Conservation (phyloP, 2,888 invertebrate species). For the Pogonocherus hispidulus region DNA sequence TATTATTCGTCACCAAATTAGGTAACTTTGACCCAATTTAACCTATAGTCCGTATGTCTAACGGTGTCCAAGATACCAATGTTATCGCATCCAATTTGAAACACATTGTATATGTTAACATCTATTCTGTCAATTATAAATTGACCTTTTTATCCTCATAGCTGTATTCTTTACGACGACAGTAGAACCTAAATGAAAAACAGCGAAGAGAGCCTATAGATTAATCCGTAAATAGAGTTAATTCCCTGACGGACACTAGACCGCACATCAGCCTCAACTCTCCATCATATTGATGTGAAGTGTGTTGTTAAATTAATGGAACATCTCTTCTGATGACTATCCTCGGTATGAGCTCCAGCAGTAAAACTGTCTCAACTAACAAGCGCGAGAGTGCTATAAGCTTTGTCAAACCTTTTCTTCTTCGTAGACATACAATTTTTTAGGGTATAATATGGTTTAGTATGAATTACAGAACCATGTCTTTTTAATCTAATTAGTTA, state of each 20-base stretch:
- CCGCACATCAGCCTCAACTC: not conserved
- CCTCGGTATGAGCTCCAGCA: not conserved
- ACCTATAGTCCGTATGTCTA: too few species aligned
- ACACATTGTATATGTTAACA: too few species aligned
- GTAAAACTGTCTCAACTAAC: conserved; percentile 2
- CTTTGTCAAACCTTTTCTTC: not conserved
- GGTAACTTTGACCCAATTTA: too few species aligned
- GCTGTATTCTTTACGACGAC: not conserved
- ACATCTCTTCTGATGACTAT: not conserved
- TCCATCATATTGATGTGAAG: conserved; percentile 2
- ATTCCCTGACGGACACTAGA: conserved; percentile 1
- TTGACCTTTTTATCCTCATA: too few species aligned
- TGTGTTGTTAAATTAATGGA: conserved; percentile 6
- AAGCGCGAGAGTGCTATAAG: not conserved
- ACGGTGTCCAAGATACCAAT: too few species aligned
- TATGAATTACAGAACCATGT: too few species aligned
- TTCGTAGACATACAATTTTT: not conserved
- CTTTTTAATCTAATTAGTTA: too few species aligned
- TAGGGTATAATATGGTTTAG: too few species aligned
- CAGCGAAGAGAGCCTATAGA: not conserved
- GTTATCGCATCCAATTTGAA: too few species aligned
- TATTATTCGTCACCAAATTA: too few species aligned
- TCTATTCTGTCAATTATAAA: too few species aligned
- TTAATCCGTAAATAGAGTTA: not conserved
- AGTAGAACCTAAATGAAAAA: not conserved